phyloP scores from a whole-genome alignment of 2,113 vertebrate genomes.

The Microcebus jonahi region DNA sequence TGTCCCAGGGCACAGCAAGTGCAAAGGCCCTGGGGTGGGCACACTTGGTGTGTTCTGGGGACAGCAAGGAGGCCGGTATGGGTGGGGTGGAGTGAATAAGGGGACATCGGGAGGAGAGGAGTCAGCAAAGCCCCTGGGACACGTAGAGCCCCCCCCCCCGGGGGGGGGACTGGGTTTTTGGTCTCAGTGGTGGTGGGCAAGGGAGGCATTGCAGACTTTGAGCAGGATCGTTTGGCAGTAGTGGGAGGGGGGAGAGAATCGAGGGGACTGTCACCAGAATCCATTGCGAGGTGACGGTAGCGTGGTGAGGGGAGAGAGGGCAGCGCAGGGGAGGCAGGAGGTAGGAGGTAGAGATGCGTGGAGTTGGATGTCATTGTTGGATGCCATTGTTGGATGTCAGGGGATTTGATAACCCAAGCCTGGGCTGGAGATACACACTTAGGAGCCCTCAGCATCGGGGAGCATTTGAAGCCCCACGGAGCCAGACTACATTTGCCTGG shows the following conservation, averaged over 20 bases:
- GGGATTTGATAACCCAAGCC: not conserved
- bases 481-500: not conserved
- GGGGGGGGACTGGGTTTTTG: not conserved
- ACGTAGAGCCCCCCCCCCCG: rapidly evolving
- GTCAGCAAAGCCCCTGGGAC: not conserved
- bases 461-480: not conserved
- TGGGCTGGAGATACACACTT: not conserved
- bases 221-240: not conserved
- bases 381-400: rapidly evolving
- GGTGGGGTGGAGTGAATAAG: not conserved
- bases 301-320: not conserved
- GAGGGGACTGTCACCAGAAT: not conserved
- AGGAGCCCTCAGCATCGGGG: not conserved
- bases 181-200: not conserved
- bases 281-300: not conserved
- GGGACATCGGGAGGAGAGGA: not conserved
- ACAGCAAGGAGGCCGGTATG: not conserved
- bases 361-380: not conserved
- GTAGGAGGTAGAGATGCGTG: too few relatives aligned
- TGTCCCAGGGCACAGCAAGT: not conserved
- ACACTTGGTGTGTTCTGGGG: not conserved
- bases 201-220: not conserved
- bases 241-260: not conserved
- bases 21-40: not conserved
- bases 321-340: not conserved